phyloP scores from a whole-genome alignment of 2,888 invertebrate genomes.

The Trachelus tabidus region DNA sequence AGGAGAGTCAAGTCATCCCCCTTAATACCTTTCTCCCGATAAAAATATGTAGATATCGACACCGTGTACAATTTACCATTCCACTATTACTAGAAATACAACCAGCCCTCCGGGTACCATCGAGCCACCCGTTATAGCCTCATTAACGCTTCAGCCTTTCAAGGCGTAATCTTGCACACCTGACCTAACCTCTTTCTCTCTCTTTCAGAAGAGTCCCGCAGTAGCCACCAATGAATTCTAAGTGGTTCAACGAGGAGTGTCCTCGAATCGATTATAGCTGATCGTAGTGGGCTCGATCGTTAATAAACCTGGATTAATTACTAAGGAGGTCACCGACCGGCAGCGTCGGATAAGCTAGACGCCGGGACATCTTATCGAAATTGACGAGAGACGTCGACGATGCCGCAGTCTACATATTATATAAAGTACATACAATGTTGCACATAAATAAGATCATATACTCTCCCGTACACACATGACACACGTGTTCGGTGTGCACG shows the following conservation, averaged over 20 bases:
- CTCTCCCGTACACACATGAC: not conserved
- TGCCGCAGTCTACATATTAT: not conserved
- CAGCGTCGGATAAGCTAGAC: not conserved
- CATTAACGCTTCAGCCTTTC: not conserved
- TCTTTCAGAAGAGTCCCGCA: not conserved
- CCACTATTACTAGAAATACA: not conserved
- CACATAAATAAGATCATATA: not conserved
- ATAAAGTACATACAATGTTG: not conserved
- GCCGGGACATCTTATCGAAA: not conserved
- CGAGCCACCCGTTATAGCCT: not conserved
- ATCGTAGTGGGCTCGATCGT: not conserved
- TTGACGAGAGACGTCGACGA: not conserved
- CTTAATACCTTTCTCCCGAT: not conserved
- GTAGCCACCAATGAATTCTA: not conserved
- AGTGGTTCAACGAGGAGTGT: not conserved
- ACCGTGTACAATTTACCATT: not conserved
- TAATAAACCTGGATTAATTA: not conserved
- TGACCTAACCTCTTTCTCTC: not conserved
- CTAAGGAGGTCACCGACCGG: not conserved
- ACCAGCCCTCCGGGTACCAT: not conserved
- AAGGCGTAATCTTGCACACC: not conserved
- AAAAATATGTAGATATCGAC: not conserved
- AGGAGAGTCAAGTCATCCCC: not conserved
- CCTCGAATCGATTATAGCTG: not conserved
- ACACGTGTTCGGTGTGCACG: not conserved